Conservation (phyloP, 2,113 vertebrate species). For the Mirounga angustirostris region DNA sequence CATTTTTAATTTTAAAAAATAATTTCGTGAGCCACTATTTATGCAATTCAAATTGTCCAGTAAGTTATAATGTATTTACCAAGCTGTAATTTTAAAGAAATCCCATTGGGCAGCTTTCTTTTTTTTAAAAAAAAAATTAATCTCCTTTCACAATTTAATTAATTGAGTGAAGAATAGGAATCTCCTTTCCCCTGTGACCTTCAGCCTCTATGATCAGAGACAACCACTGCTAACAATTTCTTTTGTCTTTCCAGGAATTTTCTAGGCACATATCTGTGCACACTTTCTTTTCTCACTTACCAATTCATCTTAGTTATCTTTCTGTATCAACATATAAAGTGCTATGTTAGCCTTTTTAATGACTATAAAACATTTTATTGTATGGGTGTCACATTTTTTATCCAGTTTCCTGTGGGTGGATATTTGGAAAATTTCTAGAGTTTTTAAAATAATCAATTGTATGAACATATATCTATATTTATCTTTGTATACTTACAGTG, state of each 20-base stretch:
- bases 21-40: background rate
- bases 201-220: background rate
- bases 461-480: background rate
- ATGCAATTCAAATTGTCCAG: background rate
- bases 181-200: accelerated
- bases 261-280: background rate
- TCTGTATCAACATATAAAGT: background rate
- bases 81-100: conserved; percentile 16
- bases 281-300: background rate
- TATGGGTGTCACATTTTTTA: background rate
- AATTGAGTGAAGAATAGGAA: background rate
- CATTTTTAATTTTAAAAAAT: background rate
- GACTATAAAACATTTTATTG: background rate
- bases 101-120: background rate
- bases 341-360: background rate
- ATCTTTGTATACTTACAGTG: background rate
- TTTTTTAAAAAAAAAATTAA: background rate
- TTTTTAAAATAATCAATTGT: background rate
- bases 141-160: background rate
- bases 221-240: background rate
- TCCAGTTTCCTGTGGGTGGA: background rate
- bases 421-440: conserved; percentile 10
- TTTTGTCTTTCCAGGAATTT: background rate
- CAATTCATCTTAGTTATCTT: conserved; percentile 16
- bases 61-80: conserved; percentile 7